Evolutionary conservation across 2,797 vertebrate species (phyloP).

Genomic region (Acanthopagrus latus): DNA sequence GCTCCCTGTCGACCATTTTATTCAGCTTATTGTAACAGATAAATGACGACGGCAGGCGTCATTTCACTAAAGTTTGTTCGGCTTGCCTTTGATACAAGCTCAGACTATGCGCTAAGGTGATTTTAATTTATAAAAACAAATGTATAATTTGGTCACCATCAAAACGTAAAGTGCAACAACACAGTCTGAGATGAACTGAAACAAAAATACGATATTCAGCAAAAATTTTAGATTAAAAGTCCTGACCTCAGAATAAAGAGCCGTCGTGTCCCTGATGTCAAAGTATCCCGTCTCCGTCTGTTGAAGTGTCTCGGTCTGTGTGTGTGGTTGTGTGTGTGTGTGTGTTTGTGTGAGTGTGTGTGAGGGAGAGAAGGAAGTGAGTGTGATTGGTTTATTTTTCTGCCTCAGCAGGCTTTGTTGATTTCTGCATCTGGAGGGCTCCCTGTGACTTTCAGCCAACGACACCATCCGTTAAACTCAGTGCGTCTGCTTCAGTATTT

Average conservation of each 20-base stretch:
- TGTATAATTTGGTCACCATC: not conserved
- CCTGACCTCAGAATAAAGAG: slow-evolving; percentile 45
- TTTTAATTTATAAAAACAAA: rapidly evolving
- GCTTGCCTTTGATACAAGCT: rapidly evolving
- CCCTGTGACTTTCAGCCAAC: slow-evolving; percentile 1
- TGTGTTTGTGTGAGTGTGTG: not conserved
- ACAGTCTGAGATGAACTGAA: rapidly evolving
- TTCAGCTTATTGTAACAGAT: not conserved
- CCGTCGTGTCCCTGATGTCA: not conserved
- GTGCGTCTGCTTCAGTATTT: not conserved
- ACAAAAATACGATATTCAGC: not conserved
- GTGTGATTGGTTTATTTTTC: slow-evolving; percentile 54
- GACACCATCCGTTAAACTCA: not conserved
- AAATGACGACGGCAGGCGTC: rapidly evolving
- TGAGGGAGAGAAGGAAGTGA: slow-evolving; percentile 51
- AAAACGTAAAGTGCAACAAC: not conserved
- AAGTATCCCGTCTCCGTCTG: slow-evolving; percentile 20
- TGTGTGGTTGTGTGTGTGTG: slow-evolving; percentile 8
- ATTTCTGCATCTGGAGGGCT: slow-evolving; percentile 13
- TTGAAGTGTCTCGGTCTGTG: slow-evolving; percentile 3
- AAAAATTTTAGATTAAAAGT: not conserved
- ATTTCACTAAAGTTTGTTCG: rapidly evolving
- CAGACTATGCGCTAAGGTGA: not conserved
- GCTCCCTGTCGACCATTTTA: slow-evolving; percentile 63
- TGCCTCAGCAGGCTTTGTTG: slow-evolving; percentile 17